Conservation (phyloP, 2,888 invertebrate genomes). For the Saturnia pavonia region DNA sequence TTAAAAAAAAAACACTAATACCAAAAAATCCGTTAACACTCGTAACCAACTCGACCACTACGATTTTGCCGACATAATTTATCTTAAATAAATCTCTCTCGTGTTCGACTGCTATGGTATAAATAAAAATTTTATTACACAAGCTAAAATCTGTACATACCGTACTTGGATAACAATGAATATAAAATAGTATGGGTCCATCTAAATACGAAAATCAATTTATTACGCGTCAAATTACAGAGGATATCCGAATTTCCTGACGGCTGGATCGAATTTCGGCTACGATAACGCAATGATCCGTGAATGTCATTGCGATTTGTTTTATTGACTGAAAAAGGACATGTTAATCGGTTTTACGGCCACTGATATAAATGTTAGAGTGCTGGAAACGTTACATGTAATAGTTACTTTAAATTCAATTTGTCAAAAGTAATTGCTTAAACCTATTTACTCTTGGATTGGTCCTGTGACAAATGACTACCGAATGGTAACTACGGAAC, state of each 20-base stretch:
- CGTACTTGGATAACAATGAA: not conserved
- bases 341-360: not conserved
- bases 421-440: not conserved
- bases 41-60: too few species aligned
- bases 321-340: constrained; percentile 19
- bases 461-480: not conserved
- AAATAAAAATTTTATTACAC: not conserved
- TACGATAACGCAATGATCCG: constrained; percentile 36
- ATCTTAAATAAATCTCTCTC: not conserved
- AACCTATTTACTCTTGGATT: not conserved
- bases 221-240: constrained; percentile 44
- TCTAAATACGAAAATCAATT: constrained; percentile 17
- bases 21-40: too few species aligned
- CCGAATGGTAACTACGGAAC: not conserved
- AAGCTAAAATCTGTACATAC: not conserved
- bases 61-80: too few species aligned
- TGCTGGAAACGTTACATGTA: not conserved
- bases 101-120: not conserved
- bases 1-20: too few species aligned
- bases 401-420: not conserved
- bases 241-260: constrained; percentile 45
- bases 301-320: constrained; percentile 52
- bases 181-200: constrained; percentile 10
- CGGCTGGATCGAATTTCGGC: constrained; percentile 35
- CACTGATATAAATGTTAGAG: not conserved